Conservation (phyloP, 30 jellyfish, hydroid and myxozoan species). For the Cassiopea xamachana region DNA sequence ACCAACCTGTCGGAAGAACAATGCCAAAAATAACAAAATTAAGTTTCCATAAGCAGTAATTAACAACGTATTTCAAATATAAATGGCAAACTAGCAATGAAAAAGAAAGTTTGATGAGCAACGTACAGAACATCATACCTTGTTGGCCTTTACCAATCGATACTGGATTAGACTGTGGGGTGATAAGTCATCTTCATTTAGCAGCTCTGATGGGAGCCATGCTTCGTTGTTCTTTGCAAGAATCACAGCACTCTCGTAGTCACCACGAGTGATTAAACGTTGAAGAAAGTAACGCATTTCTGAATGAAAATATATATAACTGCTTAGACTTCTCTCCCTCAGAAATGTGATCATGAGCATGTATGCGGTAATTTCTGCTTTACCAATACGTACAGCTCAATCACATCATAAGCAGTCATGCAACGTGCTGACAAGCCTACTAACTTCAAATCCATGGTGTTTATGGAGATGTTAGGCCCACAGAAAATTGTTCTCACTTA, state of each 20-base stretch:
- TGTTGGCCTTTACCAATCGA: slow-evolving; percentile 41
- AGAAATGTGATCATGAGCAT: background rate
- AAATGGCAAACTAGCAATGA: background rate
- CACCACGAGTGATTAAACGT: slow-evolving; percentile 69
- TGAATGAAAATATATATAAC: background rate
- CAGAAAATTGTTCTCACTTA: no score
- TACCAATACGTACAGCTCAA: no score
- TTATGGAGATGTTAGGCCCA: no score
- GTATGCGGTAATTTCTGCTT: no score
- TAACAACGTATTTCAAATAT: background rate
- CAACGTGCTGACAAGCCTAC: no score
- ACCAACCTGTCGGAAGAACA: no score
- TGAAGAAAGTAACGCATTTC: slow-evolving; percentile 65
- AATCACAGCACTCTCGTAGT: slow-evolving; percentile 70
- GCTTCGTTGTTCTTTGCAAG: slow-evolving; percentile 56
- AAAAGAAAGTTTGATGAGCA: background rate
- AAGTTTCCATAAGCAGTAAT: no score
- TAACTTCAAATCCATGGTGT: no score
- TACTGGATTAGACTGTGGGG: slow-evolving; percentile 41
- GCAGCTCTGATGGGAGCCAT: slow-evolving; percentile 63
- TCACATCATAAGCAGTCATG: no score
- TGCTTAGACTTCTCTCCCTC: background rate
- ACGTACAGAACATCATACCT: background rate
- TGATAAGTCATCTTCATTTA: slow-evolving; percentile 50
- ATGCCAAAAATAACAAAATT: no score